A percentile compares a stretch with the other conserved stretches of the same genome.
phyloP scores from a whole-genome alignment of 2,113 vertebrate genomes.

The Nycticebus coucang region DNA sequence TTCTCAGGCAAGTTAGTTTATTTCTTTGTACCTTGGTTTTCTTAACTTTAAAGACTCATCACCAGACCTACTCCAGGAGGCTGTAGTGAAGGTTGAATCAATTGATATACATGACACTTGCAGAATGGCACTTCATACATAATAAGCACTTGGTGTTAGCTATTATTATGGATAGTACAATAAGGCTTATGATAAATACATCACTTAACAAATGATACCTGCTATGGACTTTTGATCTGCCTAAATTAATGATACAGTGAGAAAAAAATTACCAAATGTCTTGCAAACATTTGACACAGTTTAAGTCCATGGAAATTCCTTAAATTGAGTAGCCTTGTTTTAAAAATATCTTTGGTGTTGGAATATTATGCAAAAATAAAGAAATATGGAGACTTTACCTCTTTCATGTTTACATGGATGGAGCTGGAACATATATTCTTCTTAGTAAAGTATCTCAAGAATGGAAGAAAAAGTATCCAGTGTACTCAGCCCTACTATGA shows the following conservation, averaged over 20 bases:
- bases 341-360: background rate
- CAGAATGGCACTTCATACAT: background rate
- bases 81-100: slow-evolving; percentile 13
- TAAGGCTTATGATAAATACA: slow-evolving; percentile 15
- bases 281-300: slow-evolving; percentile 10
- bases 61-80: background rate
- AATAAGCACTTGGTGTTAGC: background rate
- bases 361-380: no score
- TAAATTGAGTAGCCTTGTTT: background rate
- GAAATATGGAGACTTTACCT: no score
- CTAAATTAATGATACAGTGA: background rate
- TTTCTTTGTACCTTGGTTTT: slow-evolving; percentile 10
- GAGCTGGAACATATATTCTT: no score
- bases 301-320: background rate
- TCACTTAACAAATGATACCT: background rate
- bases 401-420: no score
- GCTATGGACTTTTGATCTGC: slow-evolving; percentile 5
- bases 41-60: background rate
- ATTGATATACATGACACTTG: background rate
- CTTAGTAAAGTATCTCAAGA: no score
- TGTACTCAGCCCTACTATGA: no score
- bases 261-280: background rate
- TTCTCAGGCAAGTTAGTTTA: background rate
- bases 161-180: background rate
- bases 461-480: no score